These are phyloP conservation scores for Atlantisia rogersi DNA, from an alignment of 2,113 vertebrate genomes.

Conservation along the genomic window DNA sequence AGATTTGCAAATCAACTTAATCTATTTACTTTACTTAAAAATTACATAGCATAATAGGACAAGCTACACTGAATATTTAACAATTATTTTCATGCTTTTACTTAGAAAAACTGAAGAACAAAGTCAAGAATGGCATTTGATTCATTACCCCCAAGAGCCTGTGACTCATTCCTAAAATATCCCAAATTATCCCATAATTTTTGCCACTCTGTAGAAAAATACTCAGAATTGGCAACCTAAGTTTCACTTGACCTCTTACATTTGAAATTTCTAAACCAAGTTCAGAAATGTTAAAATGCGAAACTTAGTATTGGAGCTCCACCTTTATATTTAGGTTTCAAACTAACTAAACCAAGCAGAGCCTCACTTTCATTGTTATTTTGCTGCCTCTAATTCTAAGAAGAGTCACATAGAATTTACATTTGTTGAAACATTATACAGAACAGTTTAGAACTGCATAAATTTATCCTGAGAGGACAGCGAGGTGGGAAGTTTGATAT, in stretches of 20 bases:
- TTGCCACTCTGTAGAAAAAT: background rate
- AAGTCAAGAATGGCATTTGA: background rate
- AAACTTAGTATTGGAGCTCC: background rate
- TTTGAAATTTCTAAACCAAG: background rate
- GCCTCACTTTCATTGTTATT: background rate
- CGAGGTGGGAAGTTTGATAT: background rate
- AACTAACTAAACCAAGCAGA: background rate
- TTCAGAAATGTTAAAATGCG: background rate
- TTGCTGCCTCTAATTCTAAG: background rate
- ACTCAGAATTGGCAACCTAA: background rate
- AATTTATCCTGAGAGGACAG: background rate
- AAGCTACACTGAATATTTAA: constrained; percentile 27
- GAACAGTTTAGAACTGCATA: background rate
- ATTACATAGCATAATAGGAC: constrained; percentile 3
- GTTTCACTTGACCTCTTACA: background rate
- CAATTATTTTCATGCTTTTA: background rate
- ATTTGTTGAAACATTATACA: background rate
- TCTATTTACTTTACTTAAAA: constrained; percentile 44
- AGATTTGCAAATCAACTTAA: constrained; percentile 36
- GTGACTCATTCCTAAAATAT: background rate
- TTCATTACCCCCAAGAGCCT: background rate
- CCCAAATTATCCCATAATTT: background rate
- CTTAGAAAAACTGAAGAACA: background rate
- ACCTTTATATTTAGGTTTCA: background rate
- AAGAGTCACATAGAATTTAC: background rate